A percentile compares a stretch with the other conserved stretches of the same genome.
Conservation (phyloP, 2,888 invertebrate species). For the Eupelmus urozonus region DNA sequence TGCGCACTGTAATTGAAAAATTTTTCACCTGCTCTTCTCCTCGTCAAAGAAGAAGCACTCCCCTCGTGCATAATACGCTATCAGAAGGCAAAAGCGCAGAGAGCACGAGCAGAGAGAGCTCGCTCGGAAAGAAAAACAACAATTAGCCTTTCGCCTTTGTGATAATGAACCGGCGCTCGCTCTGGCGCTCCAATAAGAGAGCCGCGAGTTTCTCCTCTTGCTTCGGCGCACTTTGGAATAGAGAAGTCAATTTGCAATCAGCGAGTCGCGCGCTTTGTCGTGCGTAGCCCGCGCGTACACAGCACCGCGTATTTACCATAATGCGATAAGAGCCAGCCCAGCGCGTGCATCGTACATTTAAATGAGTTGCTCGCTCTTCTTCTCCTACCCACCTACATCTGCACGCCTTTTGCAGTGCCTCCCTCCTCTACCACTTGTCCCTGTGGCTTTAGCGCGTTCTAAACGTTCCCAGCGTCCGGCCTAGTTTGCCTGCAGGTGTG, state of each 20-base stretch:
- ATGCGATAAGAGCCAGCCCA: slow-evolving; percentile 71
- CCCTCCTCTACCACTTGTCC: slow-evolving; percentile 1
- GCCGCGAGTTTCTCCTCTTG: slow-evolving; percentile 5
- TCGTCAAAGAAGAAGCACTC: too few species aligned
- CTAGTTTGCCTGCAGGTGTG: background rate
- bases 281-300: slow-evolving; percentile 35
- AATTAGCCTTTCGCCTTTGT: slow-evolving; percentile 26
- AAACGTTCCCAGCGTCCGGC: background rate
- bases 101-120: background rate
- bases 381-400: too few species aligned
- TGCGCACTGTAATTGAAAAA: slow-evolving; percentile 26
- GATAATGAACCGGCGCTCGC: slow-evolving; percentile 67
- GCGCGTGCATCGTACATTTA: slow-evolving; percentile 69
- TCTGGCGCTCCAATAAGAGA: slow-evolving; percentile 53
- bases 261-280: slow-evolving; percentile 61
- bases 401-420: background rate
- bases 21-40: background rate
- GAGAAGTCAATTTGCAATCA: slow-evolving; percentile 74
- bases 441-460: background rate
- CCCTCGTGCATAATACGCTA: too few species aligned
- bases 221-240: slow-evolving; percentile 61
- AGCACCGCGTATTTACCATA: slow-evolving; percentile 72
- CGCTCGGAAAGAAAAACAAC: background rate
- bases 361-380: slow-evolving; percentile 64
- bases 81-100: background rate